Evolutionary conservation across 2,113 vertebrate species (phyloP).

Genomic region (Perca schrenkii): DNA sequence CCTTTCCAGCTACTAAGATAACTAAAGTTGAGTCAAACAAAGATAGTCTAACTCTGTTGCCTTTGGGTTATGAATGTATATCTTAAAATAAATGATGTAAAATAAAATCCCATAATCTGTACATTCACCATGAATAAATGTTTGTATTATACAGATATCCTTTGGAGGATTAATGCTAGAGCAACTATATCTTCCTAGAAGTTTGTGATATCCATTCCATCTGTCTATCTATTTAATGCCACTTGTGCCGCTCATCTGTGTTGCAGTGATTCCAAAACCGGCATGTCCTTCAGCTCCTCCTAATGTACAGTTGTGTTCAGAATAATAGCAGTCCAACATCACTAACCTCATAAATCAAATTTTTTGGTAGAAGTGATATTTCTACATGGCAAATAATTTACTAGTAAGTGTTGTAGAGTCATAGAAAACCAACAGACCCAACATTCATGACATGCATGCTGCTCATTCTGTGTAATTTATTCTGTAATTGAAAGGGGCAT

Average conservation of each 20-base stretch:
- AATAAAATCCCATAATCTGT: background rate
- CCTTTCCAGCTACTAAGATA: background rate
- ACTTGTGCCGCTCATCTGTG: background rate
- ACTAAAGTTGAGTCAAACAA: background rate
- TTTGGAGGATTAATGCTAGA: background rate
- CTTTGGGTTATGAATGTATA: background rate
- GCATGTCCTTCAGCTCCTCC: slow-evolving; percentile 9
- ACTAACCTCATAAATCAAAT: too few relatives aligned
- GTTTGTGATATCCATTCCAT: slow-evolving; percentile 9
- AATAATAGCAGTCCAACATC: too few relatives aligned
- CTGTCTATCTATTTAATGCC: background rate
- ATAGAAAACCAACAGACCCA: too few relatives aligned
- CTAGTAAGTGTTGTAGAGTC: too few relatives aligned
- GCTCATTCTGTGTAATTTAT: too few relatives aligned
- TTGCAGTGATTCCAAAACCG: slow-evolving; percentile 5
- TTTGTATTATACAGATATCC: background rate
- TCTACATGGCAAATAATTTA: too few relatives aligned
- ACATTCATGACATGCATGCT: too few relatives aligned
- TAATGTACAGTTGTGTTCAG: background rate
- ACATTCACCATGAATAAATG: background rate
- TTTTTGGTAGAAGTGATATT: too few relatives aligned
- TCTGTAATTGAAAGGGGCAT: too few relatives aligned
- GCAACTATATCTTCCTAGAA: background rate
- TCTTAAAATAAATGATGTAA: background rate
- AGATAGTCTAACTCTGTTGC: background rate